A percentile compares a stretch with the other conserved stretches of the same genome.
Conservation (phyloP, 2,113 vertebrate genomes). For the Taurulus bubalis region DNA sequence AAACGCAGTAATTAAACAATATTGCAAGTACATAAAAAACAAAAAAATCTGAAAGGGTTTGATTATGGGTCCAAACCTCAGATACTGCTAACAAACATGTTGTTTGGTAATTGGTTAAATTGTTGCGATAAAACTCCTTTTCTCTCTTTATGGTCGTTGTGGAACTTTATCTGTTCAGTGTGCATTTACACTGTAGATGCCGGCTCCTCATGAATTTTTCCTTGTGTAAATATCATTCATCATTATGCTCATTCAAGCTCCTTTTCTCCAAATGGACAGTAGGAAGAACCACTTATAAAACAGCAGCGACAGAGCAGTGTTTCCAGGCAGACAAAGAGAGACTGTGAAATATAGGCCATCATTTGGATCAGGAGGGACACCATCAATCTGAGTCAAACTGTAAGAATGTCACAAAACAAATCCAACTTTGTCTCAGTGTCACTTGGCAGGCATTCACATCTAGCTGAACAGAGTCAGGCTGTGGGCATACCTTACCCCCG, state of each 20-base stretch:
- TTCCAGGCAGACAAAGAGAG: conserved; percentile 70
- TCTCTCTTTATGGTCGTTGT: background rate
- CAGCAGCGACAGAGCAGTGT: conserved; percentile 58
- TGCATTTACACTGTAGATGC: conserved; percentile 39
- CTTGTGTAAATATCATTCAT: conserved; percentile 68
- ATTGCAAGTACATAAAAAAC: conserved; percentile 8
- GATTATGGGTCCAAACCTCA: background rate
- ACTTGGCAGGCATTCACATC: conserved; percentile 69
- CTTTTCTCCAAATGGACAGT: conserved; percentile 53
- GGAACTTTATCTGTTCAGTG: conserved; percentile 10
- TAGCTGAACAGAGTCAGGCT: conserved; percentile 71
- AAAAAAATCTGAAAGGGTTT: background rate
- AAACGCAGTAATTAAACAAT: conserved; percentile 33
- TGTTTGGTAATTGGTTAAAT: conserved; percentile 6
- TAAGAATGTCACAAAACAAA: conserved; percentile 80
- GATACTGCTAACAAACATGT: conserved; percentile 12
- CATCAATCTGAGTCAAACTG: conserved; percentile 77
- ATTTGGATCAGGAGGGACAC: conserved; percentile 49
- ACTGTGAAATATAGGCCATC: conserved; percentile 62
- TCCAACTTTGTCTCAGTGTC: conserved; percentile 72
- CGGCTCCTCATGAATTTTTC: conserved; percentile 25
- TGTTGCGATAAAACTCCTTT: conserved; percentile 20
- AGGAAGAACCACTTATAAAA: conserved; percentile 73
- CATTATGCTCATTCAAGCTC: conserved; percentile 40
- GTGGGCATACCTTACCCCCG: conserved; percentile 6